These are phyloP conservation scores for Augiades crinisus DNA, from an alignment of 2,888 invertebrate species.

Conservation along the genomic window DNA sequence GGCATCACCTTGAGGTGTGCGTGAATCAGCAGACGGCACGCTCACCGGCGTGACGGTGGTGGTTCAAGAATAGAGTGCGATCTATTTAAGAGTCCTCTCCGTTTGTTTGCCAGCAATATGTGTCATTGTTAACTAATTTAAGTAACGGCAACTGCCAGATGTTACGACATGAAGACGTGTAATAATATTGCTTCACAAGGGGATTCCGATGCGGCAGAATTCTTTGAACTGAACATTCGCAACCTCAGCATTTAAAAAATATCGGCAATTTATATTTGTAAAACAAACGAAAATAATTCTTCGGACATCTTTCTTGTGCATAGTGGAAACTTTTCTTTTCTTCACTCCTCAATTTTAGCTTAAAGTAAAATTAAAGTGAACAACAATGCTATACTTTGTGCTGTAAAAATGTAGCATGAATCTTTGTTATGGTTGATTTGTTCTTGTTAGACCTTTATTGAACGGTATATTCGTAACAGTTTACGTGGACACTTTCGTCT, in stretches of 20 bases:
- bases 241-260: neutral
- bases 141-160: slow-evolving; percentile 76
- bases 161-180: slow-evolving; percentile 64
- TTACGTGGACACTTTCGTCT: no score
- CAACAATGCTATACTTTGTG: no score
- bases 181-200: slow-evolving; percentile 45
- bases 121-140: slow-evolving; percentile 82
- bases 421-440: no score
- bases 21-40: slow-evolving; percentile 73
- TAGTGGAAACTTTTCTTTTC: no score
- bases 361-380: no score
- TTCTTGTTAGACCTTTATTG: no score
- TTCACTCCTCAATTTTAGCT: no score
- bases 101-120: slow-evolving; percentile 81
- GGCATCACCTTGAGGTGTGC: slow-evolving; percentile 73
- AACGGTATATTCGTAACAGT: no score
- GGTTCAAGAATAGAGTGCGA: slow-evolving; percentile 73
- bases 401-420: no score
- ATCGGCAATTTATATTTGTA: no score
- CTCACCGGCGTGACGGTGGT: slow-evolving; percentile 73
- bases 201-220: slow-evolving; percentile 47
- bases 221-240: slow-evolving; percentile 15
- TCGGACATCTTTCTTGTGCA: no score
- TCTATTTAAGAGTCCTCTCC: slow-evolving; percentile 76
- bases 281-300: no score